Evolutionary conservation across 2,888 invertebrate genomes (phyloP), one percentile per base, ranked within the genome.

Genomic region (Oasisia sp.): DNA sequence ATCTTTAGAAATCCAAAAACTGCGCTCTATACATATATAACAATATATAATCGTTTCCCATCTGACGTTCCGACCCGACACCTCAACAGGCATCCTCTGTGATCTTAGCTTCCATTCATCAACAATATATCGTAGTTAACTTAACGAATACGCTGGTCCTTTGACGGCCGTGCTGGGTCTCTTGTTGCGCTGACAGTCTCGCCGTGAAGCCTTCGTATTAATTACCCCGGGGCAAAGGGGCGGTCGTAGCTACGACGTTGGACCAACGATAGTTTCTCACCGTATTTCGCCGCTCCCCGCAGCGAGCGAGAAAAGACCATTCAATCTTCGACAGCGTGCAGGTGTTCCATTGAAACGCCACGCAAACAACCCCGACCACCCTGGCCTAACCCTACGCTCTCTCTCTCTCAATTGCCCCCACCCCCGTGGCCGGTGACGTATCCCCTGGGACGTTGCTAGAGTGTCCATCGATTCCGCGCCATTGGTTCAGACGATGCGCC

Each of bases 101-200:
- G 74, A 74, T 74, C 74, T 74, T 19, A 1, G 74, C 74, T 27
- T 74, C 74, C 74, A 74, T 74, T 74, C 74, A 74, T 74, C 74
- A 74, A 27, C 74, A n/a, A 74, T 74, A 50, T 50, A 50, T 74
- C 74, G 74, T 74, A 74, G 74, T 74, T 74, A 74, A 74, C 74
- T 74, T 74, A 27, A 27, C 74, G 74, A 38, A 38, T 74, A 19
- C 74, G 74, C 7, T 74, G 74, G 74, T 27, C 74, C 74, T 74
- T 74, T 74, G 74, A 74, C 74, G 74, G 3, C 27, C 74, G 74
- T 27, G 27, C 74, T 1, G 74, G 27, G 4, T 74, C 74, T 27
- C 74, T 74, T 74, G 74, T 74, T n/a, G 74, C 74, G 14, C 27
- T 74, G 74, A 27, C 74, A 74, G 74, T 27, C 74, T 7, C 74